Conservation (phyloP, 2,888 invertebrate species). For the Strigamia transsilvanica region DNA sequence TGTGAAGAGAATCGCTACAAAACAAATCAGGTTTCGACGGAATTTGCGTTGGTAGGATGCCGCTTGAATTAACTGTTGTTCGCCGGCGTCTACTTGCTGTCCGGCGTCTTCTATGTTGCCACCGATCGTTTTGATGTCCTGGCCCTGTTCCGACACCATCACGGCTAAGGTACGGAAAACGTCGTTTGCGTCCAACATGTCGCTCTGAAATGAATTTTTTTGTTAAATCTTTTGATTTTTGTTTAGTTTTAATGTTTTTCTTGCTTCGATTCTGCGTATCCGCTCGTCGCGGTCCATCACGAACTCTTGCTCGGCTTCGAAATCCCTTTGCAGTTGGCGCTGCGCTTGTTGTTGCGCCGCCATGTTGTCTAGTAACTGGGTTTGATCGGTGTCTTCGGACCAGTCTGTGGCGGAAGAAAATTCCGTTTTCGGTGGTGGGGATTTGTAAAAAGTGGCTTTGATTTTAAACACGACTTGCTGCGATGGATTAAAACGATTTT, state of each 20-base stretch:
- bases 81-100: not conserved
- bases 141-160: not conserved
- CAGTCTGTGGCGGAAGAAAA: not conserved
- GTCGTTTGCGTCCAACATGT: not conserved
- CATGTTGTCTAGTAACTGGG: conserved; percentile 5
- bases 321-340: not conserved
- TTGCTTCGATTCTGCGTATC: not conserved
- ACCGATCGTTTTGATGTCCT: not conserved
- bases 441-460: not conserved
- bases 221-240: no score
- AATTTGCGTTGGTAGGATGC: conserved; percentile 11
- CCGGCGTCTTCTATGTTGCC: not conserved
- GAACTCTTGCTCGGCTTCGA: not conserved
- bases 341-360: conserved; percentile 29
- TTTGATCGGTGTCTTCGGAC: not conserved
- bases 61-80: not conserved
- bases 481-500: not conserved
- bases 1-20: not conserved
- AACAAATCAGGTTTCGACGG: not conserved
- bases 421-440: not conserved
- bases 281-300: conserved; percentile 12
- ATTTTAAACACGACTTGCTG: not conserved
- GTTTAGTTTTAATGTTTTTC: not conserved
- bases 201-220: not conserved
- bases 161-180: not conserved